phyloP scores from a whole-genome alignment of 2,113 vertebrate genomes.

The Tetrao urogallus region DNA sequence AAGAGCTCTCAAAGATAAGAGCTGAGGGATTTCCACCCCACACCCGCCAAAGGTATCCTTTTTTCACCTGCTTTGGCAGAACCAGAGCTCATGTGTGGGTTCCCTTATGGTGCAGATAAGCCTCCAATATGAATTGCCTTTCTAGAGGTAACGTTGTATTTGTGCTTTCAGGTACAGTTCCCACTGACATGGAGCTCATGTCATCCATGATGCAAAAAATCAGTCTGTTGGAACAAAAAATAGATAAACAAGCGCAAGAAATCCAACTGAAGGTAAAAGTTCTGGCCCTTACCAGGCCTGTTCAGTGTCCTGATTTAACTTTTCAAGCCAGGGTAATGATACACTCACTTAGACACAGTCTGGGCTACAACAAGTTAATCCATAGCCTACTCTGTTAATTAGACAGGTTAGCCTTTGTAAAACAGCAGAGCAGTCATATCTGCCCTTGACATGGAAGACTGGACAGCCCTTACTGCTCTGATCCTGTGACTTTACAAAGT shows the following conservation, averaged over 20 bases:
- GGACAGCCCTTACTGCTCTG: neutral
- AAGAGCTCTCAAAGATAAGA: neutral
- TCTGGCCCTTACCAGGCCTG: neutral
- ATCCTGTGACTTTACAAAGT: neutral
- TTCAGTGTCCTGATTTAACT: neutral
- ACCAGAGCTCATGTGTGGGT: neutral
- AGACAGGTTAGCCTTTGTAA: neutral
- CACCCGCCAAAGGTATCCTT: neutral
- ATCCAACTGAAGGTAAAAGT: conserved; percentile 81
- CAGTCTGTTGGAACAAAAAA: conserved; percentile 78
- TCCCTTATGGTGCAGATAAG: neutral
- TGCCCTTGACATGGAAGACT: neutral
- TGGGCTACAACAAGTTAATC: neutral
- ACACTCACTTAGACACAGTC: neutral
- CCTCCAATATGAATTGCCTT: fast-evolving
- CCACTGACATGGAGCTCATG: conserved; percentile 72
- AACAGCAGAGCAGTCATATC: neutral
- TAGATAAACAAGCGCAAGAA: conserved; percentile 80
- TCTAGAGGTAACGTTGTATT: neutral
- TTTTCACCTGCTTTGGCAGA: neutral
- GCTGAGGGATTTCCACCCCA: neutral
- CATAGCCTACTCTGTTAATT: neutral
- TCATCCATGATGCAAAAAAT: conserved; percentile 80
- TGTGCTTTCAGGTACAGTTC: conserved; percentile 63
- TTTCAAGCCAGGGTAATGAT: neutral